These are phyloP conservation scores for Drosophila rhopaloa DNA, from an alignment of 1,140 invertebrate genomes.

Conservation along the genomic window DNA sequence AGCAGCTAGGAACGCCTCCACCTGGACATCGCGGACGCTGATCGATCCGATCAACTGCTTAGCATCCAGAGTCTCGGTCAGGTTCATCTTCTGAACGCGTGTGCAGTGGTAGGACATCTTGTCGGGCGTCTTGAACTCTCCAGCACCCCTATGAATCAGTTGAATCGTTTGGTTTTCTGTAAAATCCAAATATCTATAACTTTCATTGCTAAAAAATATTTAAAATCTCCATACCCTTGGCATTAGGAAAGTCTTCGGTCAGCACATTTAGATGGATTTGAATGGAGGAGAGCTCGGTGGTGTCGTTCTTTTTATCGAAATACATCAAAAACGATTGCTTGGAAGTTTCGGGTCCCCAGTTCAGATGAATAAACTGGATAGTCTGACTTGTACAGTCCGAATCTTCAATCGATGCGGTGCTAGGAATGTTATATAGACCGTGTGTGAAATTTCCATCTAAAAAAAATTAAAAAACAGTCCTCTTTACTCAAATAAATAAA, in stretches of 20 bases:
- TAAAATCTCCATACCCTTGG: slow-evolving; percentile 55
- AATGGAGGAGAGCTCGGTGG: slow-evolving; percentile 50
- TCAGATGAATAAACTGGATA: slow-evolving; percentile 64
- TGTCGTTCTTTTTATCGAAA: slow-evolving; percentile 60
- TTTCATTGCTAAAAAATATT: background rate
- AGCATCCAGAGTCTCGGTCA: slow-evolving; percentile 83
- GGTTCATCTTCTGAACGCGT: slow-evolving; percentile 86
- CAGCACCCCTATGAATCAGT: slow-evolving; percentile 83
- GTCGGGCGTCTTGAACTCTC: slow-evolving; percentile 86
- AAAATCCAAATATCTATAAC: slow-evolving; percentile 17
- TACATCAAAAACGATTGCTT: slow-evolving; percentile 55
- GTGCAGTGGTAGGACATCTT: slow-evolving; percentile 89
- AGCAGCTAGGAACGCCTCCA: slow-evolving; percentile 88
- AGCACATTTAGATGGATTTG: slow-evolving; percentile 49
- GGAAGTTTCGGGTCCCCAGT: slow-evolving; percentile 60
- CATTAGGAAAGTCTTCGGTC: slow-evolving; percentile 63
- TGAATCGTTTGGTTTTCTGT: slow-evolving; percentile 85
- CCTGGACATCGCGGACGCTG: slow-evolving; percentile 87
- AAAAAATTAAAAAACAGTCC: background rate
- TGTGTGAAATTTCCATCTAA: slow-evolving; percentile 60
- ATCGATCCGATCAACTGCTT: slow-evolving; percentile 79
- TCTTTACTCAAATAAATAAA: slow-evolving; percentile 1
- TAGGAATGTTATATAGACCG: slow-evolving; percentile 68
- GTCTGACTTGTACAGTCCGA: slow-evolving; percentile 44
- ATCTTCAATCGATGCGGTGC: slow-evolving; percentile 60